phyloP scores from a whole-genome alignment of 2,113 vertebrate species.

The Hyperopisus bebe region DNA sequence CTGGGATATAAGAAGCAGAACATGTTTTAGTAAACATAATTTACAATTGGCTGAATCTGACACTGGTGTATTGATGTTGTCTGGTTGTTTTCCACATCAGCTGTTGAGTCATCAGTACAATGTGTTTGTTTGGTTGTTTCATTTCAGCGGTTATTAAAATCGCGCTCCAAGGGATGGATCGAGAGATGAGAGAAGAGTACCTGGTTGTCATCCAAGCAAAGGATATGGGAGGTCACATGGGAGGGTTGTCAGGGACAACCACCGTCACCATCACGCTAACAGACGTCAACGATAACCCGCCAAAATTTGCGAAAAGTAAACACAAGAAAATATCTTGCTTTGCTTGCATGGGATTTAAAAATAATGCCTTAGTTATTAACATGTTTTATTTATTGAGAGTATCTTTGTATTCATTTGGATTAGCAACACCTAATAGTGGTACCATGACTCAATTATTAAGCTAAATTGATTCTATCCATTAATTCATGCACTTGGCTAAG shows the following conservation, averaged over 20 bases:
- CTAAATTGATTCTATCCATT: not conserved
- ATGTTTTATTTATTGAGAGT: not conserved
- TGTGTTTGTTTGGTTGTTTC: conserved; percentile 30
- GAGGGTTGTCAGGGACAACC: conserved; percentile 91
- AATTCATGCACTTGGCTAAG: not conserved
- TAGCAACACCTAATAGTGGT: not conserved
- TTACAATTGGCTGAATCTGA: conserved; percentile 3
- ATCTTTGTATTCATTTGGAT: not conserved
- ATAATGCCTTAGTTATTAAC: not conserved
- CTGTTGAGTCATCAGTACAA: not conserved
- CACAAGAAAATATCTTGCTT: conserved; percentile 21
- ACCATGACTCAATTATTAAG: not conserved
- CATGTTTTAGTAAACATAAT: not conserved
- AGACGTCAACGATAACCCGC: conserved; percentile 95
- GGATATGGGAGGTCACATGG: conserved; percentile 98
- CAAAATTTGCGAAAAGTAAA: conserved; percentile 96
- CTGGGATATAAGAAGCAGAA: not conserved
- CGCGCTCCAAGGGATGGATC: conserved; percentile 94
- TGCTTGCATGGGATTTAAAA: not conserved
- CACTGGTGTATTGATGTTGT: conserved; percentile 5
- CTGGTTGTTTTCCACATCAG: not conserved
- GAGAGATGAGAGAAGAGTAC: conserved; percentile 95
- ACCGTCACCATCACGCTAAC: conserved; percentile 89
- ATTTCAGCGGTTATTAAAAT: conserved; percentile 88
- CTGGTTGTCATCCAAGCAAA: conserved; percentile 97